Evolutionary conservation across 2,113 vertebrate genomes (phyloP), one percentile per base, ranked within the genome.

Genomic region (Holacanthus passer): DNA sequence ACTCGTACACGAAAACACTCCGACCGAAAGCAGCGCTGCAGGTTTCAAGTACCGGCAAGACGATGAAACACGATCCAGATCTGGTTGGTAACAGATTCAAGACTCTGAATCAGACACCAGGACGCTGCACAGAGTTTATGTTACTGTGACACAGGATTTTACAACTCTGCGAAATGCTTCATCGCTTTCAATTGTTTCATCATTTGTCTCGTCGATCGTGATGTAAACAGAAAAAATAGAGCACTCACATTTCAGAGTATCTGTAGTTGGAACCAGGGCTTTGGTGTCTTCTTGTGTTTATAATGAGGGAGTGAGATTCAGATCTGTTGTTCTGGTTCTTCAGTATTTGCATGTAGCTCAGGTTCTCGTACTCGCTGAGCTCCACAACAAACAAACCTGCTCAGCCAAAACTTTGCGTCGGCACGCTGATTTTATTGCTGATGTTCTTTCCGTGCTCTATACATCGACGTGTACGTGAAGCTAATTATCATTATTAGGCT

Each of bases 401-500:
- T 67, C 65, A 14, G 64, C 43, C 47, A 17, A 47, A 68, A n/a
- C 22, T 1, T 52, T 1, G 16, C 39, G 16, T 72, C 12, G 9
- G 11, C n/a, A 59, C 35, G 10, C 13, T 22, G 79, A 24, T 39
- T 39, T 82, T 59, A 29, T 20, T 56, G 45, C n/a, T 62, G 22
- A 11, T 63, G 5, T 67, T 73, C 31, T 62, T 47, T 70, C 17
- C 76, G n/a, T 35, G 45, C 43, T 6, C 31, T 2, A 24, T 35
- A 27, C 85, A 24, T 66, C 9, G 7, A 2, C 31, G 13, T 70
- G 73, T 29, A 39, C 17, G 69, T 77, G 80, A 69, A 3, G 31
- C 13, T 73, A 73, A 88, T 83, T 65, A 65, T 37, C 50, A 2
- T 72, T 58, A 81, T 83, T 45, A 67, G 77, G 73, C 43, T 83